Conservation (phyloP, 2,888 invertebrate genomes). For the Allophyes oxyacanthae region DNA sequence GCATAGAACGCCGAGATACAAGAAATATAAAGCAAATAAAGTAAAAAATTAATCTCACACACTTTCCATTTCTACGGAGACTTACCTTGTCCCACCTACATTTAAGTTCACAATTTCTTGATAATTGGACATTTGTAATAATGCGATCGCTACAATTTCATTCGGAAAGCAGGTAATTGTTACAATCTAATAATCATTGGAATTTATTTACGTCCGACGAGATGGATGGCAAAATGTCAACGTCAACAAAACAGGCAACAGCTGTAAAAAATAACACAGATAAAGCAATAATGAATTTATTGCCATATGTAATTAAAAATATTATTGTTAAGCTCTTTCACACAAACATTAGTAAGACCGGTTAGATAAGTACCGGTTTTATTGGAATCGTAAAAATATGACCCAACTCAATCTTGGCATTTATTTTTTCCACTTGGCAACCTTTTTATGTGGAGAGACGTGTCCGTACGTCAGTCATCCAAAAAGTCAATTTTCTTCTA, state of each 20-base stretch:
- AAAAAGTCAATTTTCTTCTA: constrained; percentile 82
- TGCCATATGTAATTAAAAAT: constrained; percentile 26
- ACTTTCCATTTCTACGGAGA: constrained; percentile 50
- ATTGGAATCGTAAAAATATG: constrained; percentile 1
- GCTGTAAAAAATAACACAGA: constrained; percentile 51
- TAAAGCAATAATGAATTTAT: not conserved
- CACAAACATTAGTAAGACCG: not conserved
- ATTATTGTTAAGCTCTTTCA: not conserved
- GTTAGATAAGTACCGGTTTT: constrained; percentile 8
- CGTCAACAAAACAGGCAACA: constrained; percentile 59
- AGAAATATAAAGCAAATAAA: constrained; percentile 17
- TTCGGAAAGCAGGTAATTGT: constrained; percentile 27
- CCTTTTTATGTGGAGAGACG: constrained; percentile 76
- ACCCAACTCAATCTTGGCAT: constrained; percentile 19
- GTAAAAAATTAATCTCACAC: constrained; percentile 22
- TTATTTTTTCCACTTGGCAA: constrained; percentile 68
- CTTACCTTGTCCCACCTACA: constrained; percentile 97
- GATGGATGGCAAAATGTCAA: constrained; percentile 52
- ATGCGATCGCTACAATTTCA: constrained; percentile 36
- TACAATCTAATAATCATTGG: constrained; percentile 26
- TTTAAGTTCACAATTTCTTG: constrained; percentile 96
- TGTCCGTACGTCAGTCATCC: constrained; percentile 84
- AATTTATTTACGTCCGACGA: constrained; percentile 50
- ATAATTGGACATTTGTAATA: constrained; percentile 79
- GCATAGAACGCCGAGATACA: constrained; percentile 1